phyloP scores from a whole-genome alignment of 92 coral and sea anemone genomes.

The Zoanthus solanderi region DNA sequence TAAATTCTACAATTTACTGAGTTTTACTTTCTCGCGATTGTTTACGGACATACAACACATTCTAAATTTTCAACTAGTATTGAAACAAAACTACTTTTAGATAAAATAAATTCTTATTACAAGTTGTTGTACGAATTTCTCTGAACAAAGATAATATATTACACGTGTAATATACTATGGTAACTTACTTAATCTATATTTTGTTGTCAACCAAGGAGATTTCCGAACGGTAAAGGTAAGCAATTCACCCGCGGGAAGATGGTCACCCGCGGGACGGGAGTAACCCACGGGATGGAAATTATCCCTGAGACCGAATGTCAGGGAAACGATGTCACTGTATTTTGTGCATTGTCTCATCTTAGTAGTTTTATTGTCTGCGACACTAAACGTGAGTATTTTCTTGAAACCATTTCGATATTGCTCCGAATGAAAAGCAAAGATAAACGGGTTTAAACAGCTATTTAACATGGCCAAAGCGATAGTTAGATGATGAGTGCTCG shows the following conservation, averaged over 20 bases:
- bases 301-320: background rate
- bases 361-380: background rate
- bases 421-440: constrained; percentile 70
- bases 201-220: background rate
- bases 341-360: background rate
- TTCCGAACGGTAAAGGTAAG: background rate
- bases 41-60: too few species aligned
- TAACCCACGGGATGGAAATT: background rate
- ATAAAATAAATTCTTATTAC: too few species aligned
- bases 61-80: too few species aligned
- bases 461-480: constrained; percentile 66
- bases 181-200: too few species aligned
- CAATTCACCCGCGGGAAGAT: background rate
- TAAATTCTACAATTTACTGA: too few species aligned
- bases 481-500: constrained; percentile 52
- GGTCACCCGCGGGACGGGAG: background rate
- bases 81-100: too few species aligned
- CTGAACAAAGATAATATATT: too few species aligned
- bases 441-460: constrained; percentile 69
- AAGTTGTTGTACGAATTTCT: too few species aligned
- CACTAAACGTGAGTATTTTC: constrained; percentile 23
- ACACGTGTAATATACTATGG: too few species aligned
- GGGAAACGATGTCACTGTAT: background rate
- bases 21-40: too few species aligned
- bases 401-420: constrained; percentile 68